Conservation (phyloP, 2,113 vertebrate genomes). For the Tursiops truncatus region DNA sequence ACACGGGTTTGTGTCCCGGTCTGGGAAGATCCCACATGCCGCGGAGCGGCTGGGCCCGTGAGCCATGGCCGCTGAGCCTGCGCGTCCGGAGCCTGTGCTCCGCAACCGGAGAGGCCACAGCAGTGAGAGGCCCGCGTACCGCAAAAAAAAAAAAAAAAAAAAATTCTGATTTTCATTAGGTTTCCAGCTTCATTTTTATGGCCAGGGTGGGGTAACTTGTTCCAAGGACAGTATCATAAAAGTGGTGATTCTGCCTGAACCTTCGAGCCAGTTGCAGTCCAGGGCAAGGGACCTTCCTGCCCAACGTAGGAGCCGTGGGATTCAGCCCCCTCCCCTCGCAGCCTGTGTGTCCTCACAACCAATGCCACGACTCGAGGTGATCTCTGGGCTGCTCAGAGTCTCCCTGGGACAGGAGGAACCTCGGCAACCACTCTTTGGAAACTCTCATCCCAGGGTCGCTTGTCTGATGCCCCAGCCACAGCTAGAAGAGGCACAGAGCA, state of each 20-base stretch:
- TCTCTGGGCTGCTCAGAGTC: neutral
- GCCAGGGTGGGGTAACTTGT: neutral
- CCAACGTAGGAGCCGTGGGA: neutral
- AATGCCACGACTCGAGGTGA: neutral
- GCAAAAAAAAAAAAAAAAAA: too few species aligned
- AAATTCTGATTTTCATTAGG: neutral
- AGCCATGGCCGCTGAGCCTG: too few species aligned
- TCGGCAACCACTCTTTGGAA: neutral
- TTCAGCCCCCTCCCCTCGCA: neutral
- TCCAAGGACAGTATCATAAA: neutral
- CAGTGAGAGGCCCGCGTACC: too few species aligned
- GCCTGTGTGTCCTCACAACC: neutral
- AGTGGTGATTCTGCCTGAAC: neutral
- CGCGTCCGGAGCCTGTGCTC: too few species aligned
- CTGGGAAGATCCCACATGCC: accelerated
- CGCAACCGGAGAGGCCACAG: too few species aligned
- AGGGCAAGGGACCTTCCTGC: neutral
- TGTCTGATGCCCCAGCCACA: neutral
- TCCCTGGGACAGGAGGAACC: neutral
- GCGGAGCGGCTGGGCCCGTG: too few species aligned
- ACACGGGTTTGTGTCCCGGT: too few species aligned
- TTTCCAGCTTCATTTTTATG: neutral
- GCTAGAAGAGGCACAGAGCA: neutral
- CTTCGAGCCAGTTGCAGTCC: neutral
- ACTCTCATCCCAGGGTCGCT: neutral